Percentiles rank a stretch among this genome's conserved stretches.
phyloP scores from a whole-genome alignment of 2,797 vertebrate species.

The Neopelma chrysocephalum region DNA sequence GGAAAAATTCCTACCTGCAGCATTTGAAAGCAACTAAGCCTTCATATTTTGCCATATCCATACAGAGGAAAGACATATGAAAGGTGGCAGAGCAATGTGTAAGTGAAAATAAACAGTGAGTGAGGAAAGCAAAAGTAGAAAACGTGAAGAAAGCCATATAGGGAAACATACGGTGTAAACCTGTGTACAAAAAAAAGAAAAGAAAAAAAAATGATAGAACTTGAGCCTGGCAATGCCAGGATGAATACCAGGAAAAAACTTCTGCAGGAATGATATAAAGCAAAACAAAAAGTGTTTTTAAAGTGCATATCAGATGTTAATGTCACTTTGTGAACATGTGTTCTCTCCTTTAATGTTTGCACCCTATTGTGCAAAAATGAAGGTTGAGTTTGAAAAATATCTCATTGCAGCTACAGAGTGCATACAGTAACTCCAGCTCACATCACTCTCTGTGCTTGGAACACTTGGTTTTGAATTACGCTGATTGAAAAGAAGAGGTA shows the following conservation, averaged over 20 bases:
- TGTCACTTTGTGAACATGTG: neutral
- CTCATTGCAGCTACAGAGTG: neutral
- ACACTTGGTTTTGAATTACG: neutral
- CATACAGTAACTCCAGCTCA: neutral
- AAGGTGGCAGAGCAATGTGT: neutral
- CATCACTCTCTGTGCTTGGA: neutral
- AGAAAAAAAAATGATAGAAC: fast-evolving
- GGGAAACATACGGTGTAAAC: neutral
- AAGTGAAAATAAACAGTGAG: neutral
- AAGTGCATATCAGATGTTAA: neutral
- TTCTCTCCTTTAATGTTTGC: neutral
- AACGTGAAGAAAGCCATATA: neutral
- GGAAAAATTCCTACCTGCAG: neutral
- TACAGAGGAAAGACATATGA: neutral
- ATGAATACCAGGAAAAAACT: neutral
- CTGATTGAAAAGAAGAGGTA: neutral
- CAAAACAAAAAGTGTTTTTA: neutral
- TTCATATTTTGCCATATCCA: neutral
- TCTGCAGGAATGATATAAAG: neutral
- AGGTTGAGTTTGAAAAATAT: neutral
- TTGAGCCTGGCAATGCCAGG: neutral
- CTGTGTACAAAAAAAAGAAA: neutral
- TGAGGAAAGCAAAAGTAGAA: neutral
- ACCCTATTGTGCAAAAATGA: neutral
- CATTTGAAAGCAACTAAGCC: neutral